These are phyloP conservation scores for Perithous albicinctus DNA, from an alignment of 2,888 invertebrate species.

Conservation along the genomic window DNA sequence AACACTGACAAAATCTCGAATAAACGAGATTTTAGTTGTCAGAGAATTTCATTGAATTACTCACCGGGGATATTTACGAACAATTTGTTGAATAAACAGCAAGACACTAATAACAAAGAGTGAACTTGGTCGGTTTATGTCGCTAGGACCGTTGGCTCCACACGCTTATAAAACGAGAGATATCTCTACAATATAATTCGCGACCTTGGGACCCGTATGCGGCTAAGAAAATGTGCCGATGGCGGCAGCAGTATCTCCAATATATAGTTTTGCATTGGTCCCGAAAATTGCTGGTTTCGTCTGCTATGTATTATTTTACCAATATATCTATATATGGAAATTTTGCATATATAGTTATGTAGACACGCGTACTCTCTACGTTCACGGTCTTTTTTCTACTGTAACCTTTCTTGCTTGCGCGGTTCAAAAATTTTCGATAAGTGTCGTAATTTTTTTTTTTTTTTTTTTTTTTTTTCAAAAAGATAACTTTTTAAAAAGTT, in stretches of 20 bases:
- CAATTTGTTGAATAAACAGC: slow-evolving; percentile 24
- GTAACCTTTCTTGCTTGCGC: too few species aligned
- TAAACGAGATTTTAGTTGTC: slow-evolving; percentile 2
- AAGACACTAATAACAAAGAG: not conserved
- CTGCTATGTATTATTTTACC: not conserved
- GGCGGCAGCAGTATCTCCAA: slow-evolving; percentile 10
- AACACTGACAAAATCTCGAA: not conserved
- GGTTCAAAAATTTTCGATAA: too few species aligned
- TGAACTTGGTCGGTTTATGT: not conserved
- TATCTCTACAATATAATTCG: not conserved
- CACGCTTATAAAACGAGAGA: not conserved
- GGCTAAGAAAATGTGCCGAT: slow-evolving; percentile 10
- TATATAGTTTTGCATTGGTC: not conserved
- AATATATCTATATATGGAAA: not conserved
- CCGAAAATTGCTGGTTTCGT: slow-evolving; percentile 10
- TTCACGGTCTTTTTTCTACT: too few species aligned
- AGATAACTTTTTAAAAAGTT: too few species aligned
- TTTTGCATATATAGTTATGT: too few species aligned
- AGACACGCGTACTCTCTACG: too few species aligned
- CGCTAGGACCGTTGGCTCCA: not conserved
- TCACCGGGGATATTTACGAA: slow-evolving; percentile 34
- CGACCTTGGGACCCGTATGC: slow-evolving; percentile 19
- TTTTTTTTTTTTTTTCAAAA: too few species aligned
- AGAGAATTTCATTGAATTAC: slow-evolving; percentile 12
- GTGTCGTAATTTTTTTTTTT: too few species aligned